Evolutionary conservation across 2,113 vertebrate genomes (phyloP).

Genomic region (Anguilla japonica): DNA sequence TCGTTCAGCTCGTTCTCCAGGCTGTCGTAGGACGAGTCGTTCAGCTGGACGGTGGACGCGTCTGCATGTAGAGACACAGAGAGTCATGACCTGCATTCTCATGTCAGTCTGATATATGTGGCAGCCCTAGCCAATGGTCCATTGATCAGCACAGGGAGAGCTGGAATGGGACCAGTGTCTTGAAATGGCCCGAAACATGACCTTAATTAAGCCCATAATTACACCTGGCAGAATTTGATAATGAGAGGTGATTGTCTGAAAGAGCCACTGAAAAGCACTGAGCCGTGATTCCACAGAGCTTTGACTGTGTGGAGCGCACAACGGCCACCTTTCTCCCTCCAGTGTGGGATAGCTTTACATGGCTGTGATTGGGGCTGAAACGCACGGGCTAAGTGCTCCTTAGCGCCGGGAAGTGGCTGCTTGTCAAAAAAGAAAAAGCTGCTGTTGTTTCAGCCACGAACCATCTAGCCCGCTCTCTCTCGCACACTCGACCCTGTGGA

Average conservation of each 20-base stretch:
- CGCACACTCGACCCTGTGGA: constrained; percentile 14
- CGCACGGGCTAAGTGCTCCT: neutral
- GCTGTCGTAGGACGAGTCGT: constrained; percentile 91
- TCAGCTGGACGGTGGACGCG: constrained; percentile 82
- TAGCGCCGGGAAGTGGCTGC: neutral
- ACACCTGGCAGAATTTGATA: constrained; percentile 15
- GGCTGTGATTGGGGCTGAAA: neutral
- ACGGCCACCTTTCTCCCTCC: constrained; percentile 4
- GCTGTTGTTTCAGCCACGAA: neutral
- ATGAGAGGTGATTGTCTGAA: constrained; percentile 9
- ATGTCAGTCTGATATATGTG: neutral
- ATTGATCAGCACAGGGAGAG: neutral
- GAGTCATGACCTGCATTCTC: neutral
- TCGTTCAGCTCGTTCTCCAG: constrained; percentile 88
- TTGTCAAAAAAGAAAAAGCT: neutral
- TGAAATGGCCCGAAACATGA: neutral
- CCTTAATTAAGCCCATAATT: neutral
- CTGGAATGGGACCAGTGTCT: neutral
- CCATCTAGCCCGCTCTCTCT: constrained; percentile 5
- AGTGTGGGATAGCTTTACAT: neutral
- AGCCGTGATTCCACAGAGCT: constrained; percentile 1
- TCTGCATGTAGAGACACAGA: constrained; percentile 60
- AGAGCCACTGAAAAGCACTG: neutral
- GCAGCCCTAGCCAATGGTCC: neutral
- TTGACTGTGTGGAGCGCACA: constrained; percentile 1